Conservation (phyloP, 1,140 invertebrate genomes). For the Protaetia brevitarsis region DNA sequence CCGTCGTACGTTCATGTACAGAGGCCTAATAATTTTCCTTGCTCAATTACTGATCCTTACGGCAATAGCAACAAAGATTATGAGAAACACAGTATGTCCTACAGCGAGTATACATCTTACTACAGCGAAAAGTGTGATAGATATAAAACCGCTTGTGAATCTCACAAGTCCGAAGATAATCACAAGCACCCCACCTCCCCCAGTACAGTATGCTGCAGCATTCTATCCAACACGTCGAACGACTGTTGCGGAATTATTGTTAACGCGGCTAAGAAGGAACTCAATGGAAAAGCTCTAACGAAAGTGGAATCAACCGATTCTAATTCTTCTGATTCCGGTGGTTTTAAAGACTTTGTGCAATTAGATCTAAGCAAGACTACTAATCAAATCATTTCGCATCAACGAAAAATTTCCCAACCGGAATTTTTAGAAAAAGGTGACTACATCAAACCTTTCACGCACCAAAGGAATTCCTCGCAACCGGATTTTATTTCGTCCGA, state of each 20-base stretch:
- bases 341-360: constrained; percentile 48
- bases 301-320: constrained; percentile 48
- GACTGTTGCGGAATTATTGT: constrained; percentile 47
- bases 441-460: constrained; percentile 29
- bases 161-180: constrained; percentile 7
- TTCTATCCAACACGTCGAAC: constrained; percentile 43
- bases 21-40: constrained; percentile 20
- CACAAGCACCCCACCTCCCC: constrained; percentile 41
- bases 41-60: constrained; percentile 13
- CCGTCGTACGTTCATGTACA: constrained; percentile 10
- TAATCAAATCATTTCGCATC: constrained; percentile 31
- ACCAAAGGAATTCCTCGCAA: constrained; percentile 42
- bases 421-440: constrained; percentile 37
- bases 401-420: constrained; percentile 44
- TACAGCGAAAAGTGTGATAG: constrained; percentile 41
- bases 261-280: constrained; percentile 42
- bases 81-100: constrained; percentile 3
- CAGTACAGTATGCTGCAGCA: constrained; percentile 48
- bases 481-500: constrained; percentile 36
- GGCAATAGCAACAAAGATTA: constrained; percentile 5
- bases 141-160: constrained; percentile 28
- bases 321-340: constrained; percentile 47
- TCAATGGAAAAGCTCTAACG: constrained; percentile 37
- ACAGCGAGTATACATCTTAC: constrained; percentile 27
- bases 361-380: constrained; percentile 30